Conservation (phyloP, 2,888 invertebrate species). For the Leptogaster cylindrica region DNA sequence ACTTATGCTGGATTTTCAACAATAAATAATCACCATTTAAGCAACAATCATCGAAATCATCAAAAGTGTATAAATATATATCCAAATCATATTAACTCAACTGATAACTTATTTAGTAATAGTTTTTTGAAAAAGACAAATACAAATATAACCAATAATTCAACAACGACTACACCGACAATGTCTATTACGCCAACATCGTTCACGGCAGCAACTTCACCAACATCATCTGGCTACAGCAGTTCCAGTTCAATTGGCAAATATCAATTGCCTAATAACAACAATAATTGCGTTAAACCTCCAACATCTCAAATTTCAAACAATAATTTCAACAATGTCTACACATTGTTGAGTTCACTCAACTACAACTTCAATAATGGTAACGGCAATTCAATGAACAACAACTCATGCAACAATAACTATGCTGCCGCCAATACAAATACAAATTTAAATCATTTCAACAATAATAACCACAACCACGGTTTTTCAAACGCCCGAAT, state of each 20-base stretch:
- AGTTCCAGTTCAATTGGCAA: slow-evolving; percentile 46
- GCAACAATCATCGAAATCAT: slow-evolving; percentile 34
- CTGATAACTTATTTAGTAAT: slow-evolving; percentile 44
- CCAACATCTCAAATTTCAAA: slow-evolving; percentile 37
- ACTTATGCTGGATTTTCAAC: slow-evolving; percentile 39
- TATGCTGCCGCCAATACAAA: slow-evolving; percentile 19
- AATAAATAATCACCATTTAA: slow-evolving; percentile 2
- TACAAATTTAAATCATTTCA: slow-evolving; percentile 4
- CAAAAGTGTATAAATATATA: slow-evolving; percentile 40
- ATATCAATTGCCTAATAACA: slow-evolving; percentile 40
- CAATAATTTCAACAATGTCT: slow-evolving; percentile 46
- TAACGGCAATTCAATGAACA: slow-evolving; percentile 34
- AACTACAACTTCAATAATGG: slow-evolving; percentile 45
- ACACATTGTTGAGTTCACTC: slow-evolving; percentile 49
- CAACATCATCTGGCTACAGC: slow-evolving; percentile 44
- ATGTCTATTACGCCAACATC: slow-evolving; percentile 39
- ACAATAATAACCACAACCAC: slow-evolving; percentile 27
- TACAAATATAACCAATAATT: slow-evolving; percentile 32
- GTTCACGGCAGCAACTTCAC: slow-evolving; percentile 38
- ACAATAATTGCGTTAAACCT: slow-evolving; percentile 4
- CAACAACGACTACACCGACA: slow-evolving; percentile 47
- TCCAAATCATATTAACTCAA: slow-evolving; percentile 33
- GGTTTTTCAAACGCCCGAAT: slow-evolving; percentile 45
- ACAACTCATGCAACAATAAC: slow-evolving; percentile 32
- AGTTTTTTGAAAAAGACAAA: slow-evolving; percentile 46